Base-by-base conservation (phyloP, 2,888 invertebrate species). In the Archips xylosteana region DNA sequence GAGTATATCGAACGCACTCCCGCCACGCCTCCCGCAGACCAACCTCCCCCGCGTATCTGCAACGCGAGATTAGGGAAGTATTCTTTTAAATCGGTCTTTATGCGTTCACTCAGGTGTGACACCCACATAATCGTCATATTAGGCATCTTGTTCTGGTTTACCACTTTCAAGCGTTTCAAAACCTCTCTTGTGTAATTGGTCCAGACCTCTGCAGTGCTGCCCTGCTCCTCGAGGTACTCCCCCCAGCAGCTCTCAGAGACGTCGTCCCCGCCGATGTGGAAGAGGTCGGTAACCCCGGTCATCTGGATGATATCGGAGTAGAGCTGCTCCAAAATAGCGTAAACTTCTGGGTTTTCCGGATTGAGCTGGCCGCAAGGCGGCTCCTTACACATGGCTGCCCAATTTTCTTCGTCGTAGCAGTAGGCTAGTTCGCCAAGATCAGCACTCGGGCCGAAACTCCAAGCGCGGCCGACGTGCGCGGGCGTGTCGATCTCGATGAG, bases 401-500 rank as follows among this genome's bases (percentile, higher is more conserved):
- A 97, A 0, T 96, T 96, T 78, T 96, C 95, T 77, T 96, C 95
- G 82, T 97, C 96, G 3, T 97, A 95, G 84, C 97, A 97, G 39
- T 97, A 94, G 10, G 96, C 96, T 63, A 97, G 85, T 68, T 97
- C 96, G 5, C 96, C 97, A 61, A 96, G 86, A 0, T 96, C 96
- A 71, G 95, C 94, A 57, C 94, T 91, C 0, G 95, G 94, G 23
- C 96, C 96, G 97, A 97, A 97, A 79, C 96, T 96, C 97, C 97
- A 97, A 0, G 97, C 97, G 78, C 96, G 96, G 1, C 97, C 97
- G 0, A 97, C 96, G 86, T 98, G 98, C 0, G 97, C 97, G 0
- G 98, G 98, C 3, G 97, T 96, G 90, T 98, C 98, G 69, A 98
- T 96, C 91, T 99, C 99, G 0, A 98, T 96, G 66, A 99, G 89